Percentiles rank a stretch among this genome's conserved stretches.
phyloP scores from a whole-genome alignment of 2,113 vertebrate genomes.

The Argyrosomus japonicus region DNA sequence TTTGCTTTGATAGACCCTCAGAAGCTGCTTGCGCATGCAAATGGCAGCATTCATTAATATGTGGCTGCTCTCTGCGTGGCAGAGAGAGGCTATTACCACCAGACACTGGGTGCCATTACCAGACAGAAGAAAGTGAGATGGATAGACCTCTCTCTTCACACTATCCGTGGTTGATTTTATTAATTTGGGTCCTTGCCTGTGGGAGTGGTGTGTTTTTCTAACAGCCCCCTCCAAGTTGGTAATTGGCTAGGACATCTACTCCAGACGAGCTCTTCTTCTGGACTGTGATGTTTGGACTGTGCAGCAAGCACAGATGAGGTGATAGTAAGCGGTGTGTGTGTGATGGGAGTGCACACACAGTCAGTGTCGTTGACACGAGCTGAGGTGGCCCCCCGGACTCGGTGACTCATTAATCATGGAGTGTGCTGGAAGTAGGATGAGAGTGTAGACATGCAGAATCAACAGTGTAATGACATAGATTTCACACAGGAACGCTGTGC shows the following conservation, averaged over 20 bases:
- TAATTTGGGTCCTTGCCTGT: constrained; percentile 62
- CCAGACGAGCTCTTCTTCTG: constrained; percentile 13
- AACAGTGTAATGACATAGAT: constrained; percentile 48
- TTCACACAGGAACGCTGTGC: constrained; percentile 21
- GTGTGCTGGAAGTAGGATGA: constrained; percentile 35
- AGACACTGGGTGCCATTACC: constrained; percentile 66
- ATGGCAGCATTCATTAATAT: constrained; percentile 75
- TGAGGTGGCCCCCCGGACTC: constrained; percentile 37
- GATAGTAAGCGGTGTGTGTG: constrained; percentile 9
- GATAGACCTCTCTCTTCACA: constrained; percentile 55
- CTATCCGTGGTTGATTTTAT: constrained; percentile 55
- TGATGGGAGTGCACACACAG: constrained; percentile 31
- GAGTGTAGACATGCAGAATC: constrained; percentile 58
- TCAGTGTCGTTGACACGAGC: constrained; percentile 42
- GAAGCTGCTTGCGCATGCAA: constrained; percentile 73
- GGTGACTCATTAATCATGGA: constrained; percentile 73
- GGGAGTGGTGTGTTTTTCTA: constrained; percentile 65
- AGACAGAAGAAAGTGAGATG: constrained; percentile 64
- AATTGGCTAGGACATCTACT: constrained; percentile 60
- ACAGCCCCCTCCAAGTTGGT: constrained; percentile 53
- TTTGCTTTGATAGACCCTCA: constrained; percentile 77
- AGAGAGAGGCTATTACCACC: constrained; percentile 65
- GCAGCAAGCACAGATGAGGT: not conserved
- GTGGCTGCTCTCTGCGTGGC: constrained; percentile 52
- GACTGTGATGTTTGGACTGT: constrained; percentile 42